Conservation (phyloP, 2,888 invertebrate genomes). For the Meliscaeva auricollis region DNA sequence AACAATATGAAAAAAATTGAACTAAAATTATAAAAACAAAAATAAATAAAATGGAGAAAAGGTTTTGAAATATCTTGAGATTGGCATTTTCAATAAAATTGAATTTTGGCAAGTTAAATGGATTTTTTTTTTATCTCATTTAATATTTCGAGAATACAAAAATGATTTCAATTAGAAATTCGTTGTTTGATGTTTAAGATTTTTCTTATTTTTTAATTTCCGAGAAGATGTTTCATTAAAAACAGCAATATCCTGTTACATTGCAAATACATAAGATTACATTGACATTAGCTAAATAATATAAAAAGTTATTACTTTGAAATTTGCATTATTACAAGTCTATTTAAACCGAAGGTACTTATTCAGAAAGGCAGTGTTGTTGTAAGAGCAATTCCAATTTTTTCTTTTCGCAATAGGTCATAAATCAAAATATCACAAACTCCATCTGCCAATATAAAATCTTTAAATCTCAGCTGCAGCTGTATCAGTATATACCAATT, state of each 20-base stretch:
- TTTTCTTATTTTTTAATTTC: too few relatives aligned
- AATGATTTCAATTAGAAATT: conserved; percentile 6
- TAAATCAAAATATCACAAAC: neutral
- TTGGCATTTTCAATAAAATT: conserved; percentile 42
- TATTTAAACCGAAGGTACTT: neutral
- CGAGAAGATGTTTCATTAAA: too few relatives aligned
- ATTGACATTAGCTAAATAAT: too few relatives aligned
- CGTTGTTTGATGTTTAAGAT: neutral
- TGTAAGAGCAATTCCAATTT: neutral
- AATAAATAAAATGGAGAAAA: too few relatives aligned
- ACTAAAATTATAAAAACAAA: conserved; percentile 19
- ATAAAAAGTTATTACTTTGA: too few relatives aligned
- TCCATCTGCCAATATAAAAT: neutral
- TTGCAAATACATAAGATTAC: too few relatives aligned
- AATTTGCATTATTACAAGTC: too few relatives aligned
- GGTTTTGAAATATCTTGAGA: conserved; percentile 3
- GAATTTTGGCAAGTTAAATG: conserved; percentile 63
- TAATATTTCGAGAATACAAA: neutral
- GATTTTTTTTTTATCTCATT: conserved; percentile 17
- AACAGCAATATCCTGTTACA: too few relatives aligned
- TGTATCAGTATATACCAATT: too few relatives aligned
- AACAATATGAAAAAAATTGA: conserved; percentile 72
- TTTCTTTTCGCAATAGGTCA: neutral
- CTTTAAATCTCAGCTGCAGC: neutral
- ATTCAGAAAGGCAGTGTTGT: conserved; percentile 7